Evolutionary conservation across 2,113 vertebrate genomes (phyloP), one percentile per base, ranked within the genome.

Genomic region (Rhinopomastus cyanomelas): DNA sequence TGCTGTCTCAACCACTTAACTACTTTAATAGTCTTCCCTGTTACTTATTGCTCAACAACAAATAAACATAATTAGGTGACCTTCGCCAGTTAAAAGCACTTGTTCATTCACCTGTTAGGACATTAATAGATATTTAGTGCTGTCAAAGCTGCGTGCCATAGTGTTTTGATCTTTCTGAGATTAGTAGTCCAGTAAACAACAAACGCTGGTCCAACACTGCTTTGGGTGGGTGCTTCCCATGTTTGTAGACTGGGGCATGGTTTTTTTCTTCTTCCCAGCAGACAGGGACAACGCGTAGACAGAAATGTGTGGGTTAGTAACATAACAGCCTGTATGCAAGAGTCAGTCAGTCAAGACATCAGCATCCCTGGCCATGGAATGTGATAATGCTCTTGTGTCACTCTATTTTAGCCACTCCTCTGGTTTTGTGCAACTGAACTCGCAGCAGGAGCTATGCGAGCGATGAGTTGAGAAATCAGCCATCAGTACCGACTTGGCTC

Each of bases 391-490:
- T 56, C 21, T 75, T 52, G 29, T 3, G 26, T 59, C 65, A 11
- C 29, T 78, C 74, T 87, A 76, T 88, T 94, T 87, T 59, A 79
- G 72, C 1, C 0, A 36, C 62, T 88, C 86, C 64, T n/a, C 85
- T 7, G 27, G 34, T 81, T 91, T 89, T 88, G 8, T 79, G 83
- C 83, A 94, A 93, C 57, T 80, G 83, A 42, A 60, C 21, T 89
- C 91, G 81, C 66, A 88, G 42, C 52, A 85, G 17, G 44, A 93
- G 82, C 73, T 60, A 87, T 0, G 1, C 27, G 69, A 68, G 44
- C 69, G 78, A 73, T 56, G 53, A 53, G 57, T 87, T 95, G 71
- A 81, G 91, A 96, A 95, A 93, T 81, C 65, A 52, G 25, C 76
- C 55, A 34, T 39, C 81, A 60, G 75, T 62, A 18, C 64, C 67